phyloP scores from a whole-genome alignment of 2,888 invertebrate species.

The Resseliella maxima region DNA sequence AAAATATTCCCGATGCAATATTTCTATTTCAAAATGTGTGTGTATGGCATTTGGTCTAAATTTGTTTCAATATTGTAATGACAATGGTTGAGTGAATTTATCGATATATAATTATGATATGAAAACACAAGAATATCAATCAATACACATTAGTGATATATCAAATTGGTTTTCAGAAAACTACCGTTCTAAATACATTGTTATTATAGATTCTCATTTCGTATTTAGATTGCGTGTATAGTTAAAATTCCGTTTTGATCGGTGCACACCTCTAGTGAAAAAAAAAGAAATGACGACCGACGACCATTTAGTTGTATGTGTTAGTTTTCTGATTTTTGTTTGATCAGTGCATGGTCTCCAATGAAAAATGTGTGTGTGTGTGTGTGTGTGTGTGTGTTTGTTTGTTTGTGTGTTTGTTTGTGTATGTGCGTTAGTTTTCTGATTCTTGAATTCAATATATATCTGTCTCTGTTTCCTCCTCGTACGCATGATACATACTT shows the following conservation, averaged over 20 bases:
- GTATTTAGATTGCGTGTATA: background rate
- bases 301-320: conserved; percentile 13
- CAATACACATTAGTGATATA: no score
- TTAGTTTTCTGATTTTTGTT: background rate
- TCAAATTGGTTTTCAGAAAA: background rate
- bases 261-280: background rate
- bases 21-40: no score
- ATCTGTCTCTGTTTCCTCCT: background rate
- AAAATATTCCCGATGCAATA: no score
- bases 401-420: background rate
- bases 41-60: no score
- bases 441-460: background rate
- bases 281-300: no score
- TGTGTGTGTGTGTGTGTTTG: background rate
- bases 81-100: no score
- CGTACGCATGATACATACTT: background rate
- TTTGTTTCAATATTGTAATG: no score
- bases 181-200: background rate
- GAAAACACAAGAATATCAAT: no score
- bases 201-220: background rate
- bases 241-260: no score
- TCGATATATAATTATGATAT: no score
- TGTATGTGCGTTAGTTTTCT: background rate
- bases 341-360: no score
- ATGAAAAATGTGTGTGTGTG: background rate